Base-by-base conservation (phyloP, 2,113 vertebrate species). In the Aegypius monachus region DNA sequence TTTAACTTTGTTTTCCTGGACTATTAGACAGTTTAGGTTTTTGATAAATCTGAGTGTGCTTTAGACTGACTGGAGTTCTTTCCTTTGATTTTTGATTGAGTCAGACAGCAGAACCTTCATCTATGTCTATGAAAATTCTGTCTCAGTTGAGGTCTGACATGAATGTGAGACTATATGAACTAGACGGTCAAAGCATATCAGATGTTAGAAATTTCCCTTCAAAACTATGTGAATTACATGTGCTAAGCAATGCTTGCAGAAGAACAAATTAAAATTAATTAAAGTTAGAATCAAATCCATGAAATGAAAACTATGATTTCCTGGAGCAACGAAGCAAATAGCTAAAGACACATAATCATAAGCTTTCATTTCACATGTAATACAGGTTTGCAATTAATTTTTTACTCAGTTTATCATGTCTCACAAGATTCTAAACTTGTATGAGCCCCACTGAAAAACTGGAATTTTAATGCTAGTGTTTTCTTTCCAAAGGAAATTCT, bases 231-330 rank as follows among this genome's bases (percentile, higher is more conserved):
- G 40, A 82, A 68, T 78, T 86, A 62, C 53, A 72, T 48, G 50
- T 85, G 10, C 14, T 87, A 85, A 95, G 22, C 50, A 87, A 85
- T 36, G 20, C 45, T 85, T 72, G 25, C 50, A 70, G 26, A 87
- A 72, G 53, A 94, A 72, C 29, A 70, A 85, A 91, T 52, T 81
- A 75, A 79, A 84, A 91, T 79, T 93, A 91, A 89, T 93, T 92
- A 89, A 94, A 91, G 83, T 59, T 83, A 56, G 68, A 95, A 68
- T 71, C 11, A 94, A 95, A 81, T 65, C 61, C 65, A 75, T 82
- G 40, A 91, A 92, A 93, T 55, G 38, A 82, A 92, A 90, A 40
- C 50, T 82, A 34, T 58, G 62, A 66, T 73, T 97, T 96, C 74
- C 58, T 53, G 74, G 29, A 93, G 85, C 86, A 95, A 79, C 1